phyloP scores from a whole-genome alignment of 2,113 vertebrate genomes.

The Mesembrinibis cayennensis region DNA sequence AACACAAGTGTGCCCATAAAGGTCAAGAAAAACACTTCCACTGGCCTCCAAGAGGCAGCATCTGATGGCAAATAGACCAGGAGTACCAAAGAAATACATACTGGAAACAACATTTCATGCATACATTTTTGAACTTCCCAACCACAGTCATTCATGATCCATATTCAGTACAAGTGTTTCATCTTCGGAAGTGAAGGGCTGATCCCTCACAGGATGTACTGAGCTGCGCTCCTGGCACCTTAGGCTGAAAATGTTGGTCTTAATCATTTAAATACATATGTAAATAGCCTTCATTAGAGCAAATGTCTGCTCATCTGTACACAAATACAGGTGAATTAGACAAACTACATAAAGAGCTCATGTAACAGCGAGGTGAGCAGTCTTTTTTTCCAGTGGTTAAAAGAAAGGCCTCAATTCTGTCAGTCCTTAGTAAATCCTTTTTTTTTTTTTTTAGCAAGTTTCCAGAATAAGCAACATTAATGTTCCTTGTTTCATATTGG shows the following conservation, averaged over 20 bases:
- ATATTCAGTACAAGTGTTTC: not conserved
- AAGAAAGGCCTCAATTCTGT: not conserved
- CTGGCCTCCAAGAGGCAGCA: not conserved
- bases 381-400: not conserved
- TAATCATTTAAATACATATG: not conserved
- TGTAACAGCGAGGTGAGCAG: not conserved
- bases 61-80: not conserved
- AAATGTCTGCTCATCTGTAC: not conserved
- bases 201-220: not conserved
- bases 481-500: not conserved
- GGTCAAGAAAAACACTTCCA: not conserved
- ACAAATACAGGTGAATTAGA: not conserved
- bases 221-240: not conserved
- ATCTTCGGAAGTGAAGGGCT: fast-evolving
- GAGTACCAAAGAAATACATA: not conserved
- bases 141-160: not conserved
- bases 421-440: not conserved
- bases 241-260: not conserved
- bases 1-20: not conserved
- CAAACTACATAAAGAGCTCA: not conserved
- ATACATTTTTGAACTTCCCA: not conserved
- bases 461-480: not conserved
- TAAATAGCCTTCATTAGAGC: not conserved
- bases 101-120: not conserved
- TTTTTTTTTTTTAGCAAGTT: not conserved